A percentile compares a stretch with the other conserved stretches of the same genome.
These are phyloP conservation scores for Brachionus calyciflorus DNA, from an alignment of 1,140 invertebrate genomes.

Conservation along the genomic window DNA sequence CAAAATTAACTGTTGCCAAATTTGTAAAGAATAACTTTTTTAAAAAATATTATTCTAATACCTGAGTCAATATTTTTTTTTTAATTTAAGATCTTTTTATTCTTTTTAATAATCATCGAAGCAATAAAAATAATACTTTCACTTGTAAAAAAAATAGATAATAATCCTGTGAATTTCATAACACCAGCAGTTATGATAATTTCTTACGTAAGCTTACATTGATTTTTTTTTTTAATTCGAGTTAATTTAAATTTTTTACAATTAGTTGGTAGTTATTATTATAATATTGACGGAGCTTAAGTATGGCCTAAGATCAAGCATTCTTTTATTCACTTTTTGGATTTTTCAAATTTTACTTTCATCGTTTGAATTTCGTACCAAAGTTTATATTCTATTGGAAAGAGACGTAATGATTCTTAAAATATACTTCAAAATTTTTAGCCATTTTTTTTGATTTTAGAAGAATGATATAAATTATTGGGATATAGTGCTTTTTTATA, in stretches of 20 bases:
- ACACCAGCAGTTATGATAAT: background rate
- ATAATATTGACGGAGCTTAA: background rate
- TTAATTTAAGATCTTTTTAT: conserved; percentile 8
- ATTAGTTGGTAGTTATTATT: background rate
- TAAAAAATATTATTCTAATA: no score
- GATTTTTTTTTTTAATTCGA: background rate
- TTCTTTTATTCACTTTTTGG: conserved; percentile 33
- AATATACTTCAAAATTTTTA: background rate
- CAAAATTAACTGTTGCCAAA: conserved; percentile 1
- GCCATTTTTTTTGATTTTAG: background rate
- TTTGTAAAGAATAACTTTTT: conserved; percentile 1
- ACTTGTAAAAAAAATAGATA: background rate
- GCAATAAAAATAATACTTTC: background rate
- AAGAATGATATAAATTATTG: background rate
- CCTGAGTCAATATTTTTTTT: no score
- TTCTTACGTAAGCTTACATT: background rate
- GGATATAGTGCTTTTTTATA: background rate
- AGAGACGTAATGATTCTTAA: background rate
- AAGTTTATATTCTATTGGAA: background rate
- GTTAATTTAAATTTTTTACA: background rate
- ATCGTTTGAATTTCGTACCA: background rate
- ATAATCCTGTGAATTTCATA: conserved; percentile 17
- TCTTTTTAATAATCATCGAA: conserved; percentile 27
- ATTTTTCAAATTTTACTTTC: background rate
- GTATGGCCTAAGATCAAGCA: conserved; percentile 23